Percentiles rank a stretch among this genome's conserved stretches.
These are phyloP conservation scores for Gallinago undulata DNA, from an alignment of 2,113 vertebrate species.

Conservation along the genomic window DNA sequence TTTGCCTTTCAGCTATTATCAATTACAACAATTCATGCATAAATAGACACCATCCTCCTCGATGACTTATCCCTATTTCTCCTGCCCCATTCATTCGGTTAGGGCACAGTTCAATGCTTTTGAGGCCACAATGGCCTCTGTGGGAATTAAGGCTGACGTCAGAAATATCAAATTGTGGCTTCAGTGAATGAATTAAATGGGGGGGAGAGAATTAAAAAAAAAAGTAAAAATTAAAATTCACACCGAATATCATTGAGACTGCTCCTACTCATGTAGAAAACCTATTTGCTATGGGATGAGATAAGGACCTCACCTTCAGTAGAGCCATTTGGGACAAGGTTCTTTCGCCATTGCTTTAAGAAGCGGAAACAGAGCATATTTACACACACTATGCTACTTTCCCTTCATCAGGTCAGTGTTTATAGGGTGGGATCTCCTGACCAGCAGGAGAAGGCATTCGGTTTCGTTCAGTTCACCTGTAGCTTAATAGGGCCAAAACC, in stretches of 20 bases:
- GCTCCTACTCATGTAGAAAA: background rate
- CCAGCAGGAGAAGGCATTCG: background rate
- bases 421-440: background rate
- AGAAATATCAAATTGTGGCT: slow-evolving; percentile 24
- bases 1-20: slow-evolving; percentile 19
- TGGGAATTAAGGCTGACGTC: slow-evolving; percentile 37
- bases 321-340: background rate
- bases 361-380: background rate
- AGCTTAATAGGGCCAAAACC: background rate
- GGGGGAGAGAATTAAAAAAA: background rate
- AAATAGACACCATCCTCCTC: slow-evolving; percentile 17
- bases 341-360: background rate
- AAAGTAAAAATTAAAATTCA: background rate
- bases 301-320: background rate
- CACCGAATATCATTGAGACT: background rate
- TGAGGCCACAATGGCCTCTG: background rate
- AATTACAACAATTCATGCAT: background rate
- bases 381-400: background rate
- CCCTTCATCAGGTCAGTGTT: background rate
- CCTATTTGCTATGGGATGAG: background rate
- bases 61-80: background rate
- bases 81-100: background rate
- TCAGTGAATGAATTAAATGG: slow-evolving; percentile 32
- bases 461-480: background rate
- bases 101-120: slow-evolving; percentile 38